Evolutionary conservation across 2,888 invertebrate species (phyloP), one percentile per base, ranked within the genome.

Genomic region (Mimas tiliae): DNA sequence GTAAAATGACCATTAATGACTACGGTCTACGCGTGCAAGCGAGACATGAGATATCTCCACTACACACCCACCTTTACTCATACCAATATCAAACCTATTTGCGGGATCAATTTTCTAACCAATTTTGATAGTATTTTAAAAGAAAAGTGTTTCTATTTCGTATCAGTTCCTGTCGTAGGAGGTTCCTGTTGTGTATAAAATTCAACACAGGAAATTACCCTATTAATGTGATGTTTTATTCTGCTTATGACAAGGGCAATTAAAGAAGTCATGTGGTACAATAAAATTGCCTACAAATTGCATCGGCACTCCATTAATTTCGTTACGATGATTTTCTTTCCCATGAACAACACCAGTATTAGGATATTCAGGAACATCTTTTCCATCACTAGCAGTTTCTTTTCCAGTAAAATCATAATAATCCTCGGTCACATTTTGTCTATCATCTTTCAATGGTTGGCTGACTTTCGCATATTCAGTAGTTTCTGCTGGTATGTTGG

Each of bases 381-480:
- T 38, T 3, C 38, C 45, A 19, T 34, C 27, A 47, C 12, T 33
- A 48, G 14, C 12, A 34, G 14, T 34, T 47, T 55, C 34, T 2
- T 16, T 55, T 3, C 3, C 8, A 38, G 38, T 16, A 9, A 19
- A 19, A 19, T 58, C 38, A 33, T 53, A 1, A 11, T 38, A 38
- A 16, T 55, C 9, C n/a, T 55, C 33, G 1, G 45, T 19, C 3
- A 12, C 6, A 8, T 64, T 19, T 33, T 48, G 12, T 12, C 33
- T 33, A 2, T 9, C 47, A 64, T 16, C 27, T 21, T 45, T n/a
- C 19, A 34, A 7, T 12, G 16, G 19, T 14, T 55, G 21, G 63
- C 42, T 69, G 33, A n/a, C 45, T 14, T 51, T 69, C 50, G 63
- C 67, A 62, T 4, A 65, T 69, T 51, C 68, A 67, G 0, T 63